phyloP scores from a whole-genome alignment of 2,797 vertebrate genomes.

The Malacoraja senta region DNA sequence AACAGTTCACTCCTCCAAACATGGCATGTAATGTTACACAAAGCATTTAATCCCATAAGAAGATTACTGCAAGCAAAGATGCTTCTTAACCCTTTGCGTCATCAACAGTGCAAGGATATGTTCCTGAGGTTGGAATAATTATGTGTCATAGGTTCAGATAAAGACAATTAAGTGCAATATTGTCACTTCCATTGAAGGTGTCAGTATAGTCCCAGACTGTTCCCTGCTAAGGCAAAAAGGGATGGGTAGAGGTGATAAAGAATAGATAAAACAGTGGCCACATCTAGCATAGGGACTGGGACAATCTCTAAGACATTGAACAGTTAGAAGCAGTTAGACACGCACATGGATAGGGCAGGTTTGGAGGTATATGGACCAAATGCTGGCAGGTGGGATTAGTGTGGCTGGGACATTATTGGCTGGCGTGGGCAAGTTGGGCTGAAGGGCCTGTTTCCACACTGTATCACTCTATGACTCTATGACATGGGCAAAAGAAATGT shows the following conservation, averaged over 20 bases:
- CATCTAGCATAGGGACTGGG: background rate
- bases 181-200: background rate
- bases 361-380: no score
- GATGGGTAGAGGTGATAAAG: background rate
- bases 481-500: background rate
- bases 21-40: background rate
- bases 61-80: background rate
- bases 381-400: no score
- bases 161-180: background rate
- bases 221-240: background rate
- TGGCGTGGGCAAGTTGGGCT: no score
- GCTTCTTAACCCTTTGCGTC: background rate
- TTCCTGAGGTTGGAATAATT: background rate
- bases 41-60: background rate
- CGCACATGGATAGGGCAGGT: no score
- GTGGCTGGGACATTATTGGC: no score
- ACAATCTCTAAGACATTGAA: background rate
- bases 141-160: background rate
- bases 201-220: background rate
- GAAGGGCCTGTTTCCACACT: no score
- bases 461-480: no score
- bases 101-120: background rate
- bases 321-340: no score
- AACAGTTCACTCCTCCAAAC: background rate
- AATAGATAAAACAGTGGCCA: background rate